Percentiles rank a stretch among this genome's conserved stretches.
Evolutionary conservation across 2,888 invertebrate species (phyloP).

Genomic region (Halictus ligatus): DNA sequence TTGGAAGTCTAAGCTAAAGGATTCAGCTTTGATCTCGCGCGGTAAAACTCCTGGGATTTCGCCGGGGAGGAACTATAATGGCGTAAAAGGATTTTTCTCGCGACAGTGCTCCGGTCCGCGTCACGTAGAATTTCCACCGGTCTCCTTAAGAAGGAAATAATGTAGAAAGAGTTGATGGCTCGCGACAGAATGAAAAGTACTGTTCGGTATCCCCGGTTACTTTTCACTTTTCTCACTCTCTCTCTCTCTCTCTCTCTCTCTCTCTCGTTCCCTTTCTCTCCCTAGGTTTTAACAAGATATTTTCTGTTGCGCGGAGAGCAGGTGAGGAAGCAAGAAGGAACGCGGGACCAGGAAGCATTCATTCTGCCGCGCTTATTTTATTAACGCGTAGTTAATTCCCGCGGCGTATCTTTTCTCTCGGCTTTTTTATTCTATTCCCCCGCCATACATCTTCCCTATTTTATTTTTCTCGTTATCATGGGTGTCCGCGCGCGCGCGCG

Average conservation of each 20-base stretch:
- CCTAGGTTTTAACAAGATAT: constrained; percentile 27
- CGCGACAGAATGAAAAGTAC: constrained; percentile 64
- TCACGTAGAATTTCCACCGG: constrained; percentile 55
- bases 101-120: constrained; percentile 54
- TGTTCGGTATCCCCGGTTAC: constrained; percentile 49
- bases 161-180: constrained; percentile 53
- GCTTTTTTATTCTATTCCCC: not conserved
- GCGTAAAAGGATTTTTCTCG: constrained; percentile 67
- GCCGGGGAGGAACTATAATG: constrained; percentile 61
- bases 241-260: too few relatives aligned
- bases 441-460: not conserved
- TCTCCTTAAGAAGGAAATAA: constrained; percentile 52
- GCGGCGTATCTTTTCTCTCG: constrained; percentile 16
- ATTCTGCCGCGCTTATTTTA: constrained; percentile 75
- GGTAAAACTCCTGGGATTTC: constrained; percentile 63
- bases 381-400: constrained; percentile 75
- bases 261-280: not conserved
- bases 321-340: not conserved
- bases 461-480: constrained; percentile 27
- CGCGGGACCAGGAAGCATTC: constrained; percentile 45
- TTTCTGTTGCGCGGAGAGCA: constrained; percentile 3
- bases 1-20: constrained; percentile 51
- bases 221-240: not conserved
- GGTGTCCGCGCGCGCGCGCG: not conserved
- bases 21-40: constrained; percentile 65